Base-by-base conservation (phyloP, 2,113 vertebrate genomes). In the Terrapene triunguis region DNA sequence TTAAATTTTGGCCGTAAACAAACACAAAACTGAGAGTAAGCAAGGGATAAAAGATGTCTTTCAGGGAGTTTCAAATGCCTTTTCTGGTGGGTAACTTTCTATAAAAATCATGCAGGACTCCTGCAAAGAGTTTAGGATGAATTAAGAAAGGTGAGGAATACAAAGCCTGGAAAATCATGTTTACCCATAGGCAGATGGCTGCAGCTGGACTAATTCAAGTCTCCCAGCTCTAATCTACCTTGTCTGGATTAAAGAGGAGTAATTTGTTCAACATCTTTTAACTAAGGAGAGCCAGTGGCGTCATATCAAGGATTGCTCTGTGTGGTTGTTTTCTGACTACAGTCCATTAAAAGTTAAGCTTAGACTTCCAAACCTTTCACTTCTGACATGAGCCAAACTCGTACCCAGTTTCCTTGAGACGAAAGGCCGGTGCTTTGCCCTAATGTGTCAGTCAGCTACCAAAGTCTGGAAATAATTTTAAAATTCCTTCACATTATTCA, bases 231-330 rank as follows among this genome's bases (percentile, higher is more conserved):
- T 94, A 81, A 89, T 95, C 95, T 96, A 81, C 96, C 96, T 98
- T 97, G 98, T 98, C 98, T 98, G 98, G 93, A 97, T 98, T 96
- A 96, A 97, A 96, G 92, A 91, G 93, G 72, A 97, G 94, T 92
- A 91, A 97, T 98, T 98, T 97, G 97, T 97, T 98, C 94, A 88
- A 95, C 95, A 85, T 97, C 95, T 97, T 96, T 91, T 24, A 48
- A 50, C 88, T 62, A 93, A 96, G 91, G 93, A 51, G 93, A 95
- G 88, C 95, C 97, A 87, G 93, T 91, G 94, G 96, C 86, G 92
- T 22, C 65, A 65, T 89, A 27, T 93, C 92, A 74, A 93, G 92
- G 86, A 48, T 94, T 95, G 35, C 80, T 35, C 81, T 91, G 97
- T 91, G 96, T 87, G 97, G 97, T 84, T 94, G 90, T 95, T 97